Evolutionary conservation across 2,113 vertebrate genomes (phyloP).

Genomic region (Melanotaenia duboulayi): DNA sequence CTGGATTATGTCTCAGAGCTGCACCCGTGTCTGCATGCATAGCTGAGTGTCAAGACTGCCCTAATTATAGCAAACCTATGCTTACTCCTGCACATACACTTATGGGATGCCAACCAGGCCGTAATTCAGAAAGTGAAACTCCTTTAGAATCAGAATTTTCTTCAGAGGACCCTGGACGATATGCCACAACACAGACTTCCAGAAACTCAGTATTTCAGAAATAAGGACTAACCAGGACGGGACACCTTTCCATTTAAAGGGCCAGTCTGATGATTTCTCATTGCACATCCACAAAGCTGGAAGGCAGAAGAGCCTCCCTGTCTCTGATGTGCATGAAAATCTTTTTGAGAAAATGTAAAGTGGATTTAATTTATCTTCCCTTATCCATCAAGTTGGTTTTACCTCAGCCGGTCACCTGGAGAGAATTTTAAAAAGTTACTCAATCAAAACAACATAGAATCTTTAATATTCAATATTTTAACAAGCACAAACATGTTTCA

Average conservation of each 20-base stretch:
- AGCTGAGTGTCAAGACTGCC: slow-evolving; percentile 56
- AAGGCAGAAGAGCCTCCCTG: no score
- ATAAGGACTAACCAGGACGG: slow-evolving; percentile 9
- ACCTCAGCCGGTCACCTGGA: no score
- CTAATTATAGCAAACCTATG: slow-evolving; percentile 76
- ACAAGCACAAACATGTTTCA: no score
- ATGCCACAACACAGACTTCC: slow-evolving; percentile 1
- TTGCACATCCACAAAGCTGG: neutral
- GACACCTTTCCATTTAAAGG: slow-evolving; percentile 20
- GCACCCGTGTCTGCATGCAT: slow-evolving; percentile 60
- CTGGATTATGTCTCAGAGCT: slow-evolving; percentile 43
- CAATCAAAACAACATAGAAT: no score
- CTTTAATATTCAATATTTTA: no score
- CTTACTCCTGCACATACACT: slow-evolving; percentile 55
- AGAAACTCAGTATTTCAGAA: neutral
- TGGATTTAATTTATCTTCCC: no score
- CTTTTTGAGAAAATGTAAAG: no score
- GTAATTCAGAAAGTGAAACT: slow-evolving; percentile 56
- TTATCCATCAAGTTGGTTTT: no score
- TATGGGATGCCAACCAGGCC: slow-evolving; percentile 49
- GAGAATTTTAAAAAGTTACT: no score
- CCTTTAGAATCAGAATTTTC: slow-evolving; percentile 29
- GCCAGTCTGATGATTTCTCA: no score
- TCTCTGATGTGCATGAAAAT: no score
- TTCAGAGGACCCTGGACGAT: slow-evolving; percentile 15